Evolutionary conservation across 2,113 vertebrate species (phyloP).

Genomic region (Grantiella picta): DNA sequence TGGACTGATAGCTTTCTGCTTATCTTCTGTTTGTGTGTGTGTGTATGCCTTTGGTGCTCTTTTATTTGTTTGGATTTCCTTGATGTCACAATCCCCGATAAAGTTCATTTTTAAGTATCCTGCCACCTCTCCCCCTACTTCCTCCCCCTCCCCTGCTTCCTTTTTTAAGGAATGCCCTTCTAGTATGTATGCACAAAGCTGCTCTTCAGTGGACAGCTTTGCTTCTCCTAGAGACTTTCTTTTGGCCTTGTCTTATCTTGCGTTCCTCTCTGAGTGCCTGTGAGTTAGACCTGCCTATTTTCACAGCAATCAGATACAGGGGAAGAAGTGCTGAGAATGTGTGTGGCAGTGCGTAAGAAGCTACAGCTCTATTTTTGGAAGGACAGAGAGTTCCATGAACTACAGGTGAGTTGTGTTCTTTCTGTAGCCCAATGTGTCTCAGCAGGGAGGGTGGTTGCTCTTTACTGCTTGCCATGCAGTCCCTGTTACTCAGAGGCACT

Average conservation of each 20-base stretch:
- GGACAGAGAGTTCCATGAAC: slow-evolving; percentile 91
- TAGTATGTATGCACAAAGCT: neutral
- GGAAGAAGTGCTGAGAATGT: slow-evolving; percentile 90
- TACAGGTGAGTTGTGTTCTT: slow-evolving; percentile 71
- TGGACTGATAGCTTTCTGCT: neutral
- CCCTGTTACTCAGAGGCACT: neutral
- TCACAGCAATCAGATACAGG: slow-evolving; percentile 81
- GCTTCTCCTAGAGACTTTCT: neutral
- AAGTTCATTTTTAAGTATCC: neutral
- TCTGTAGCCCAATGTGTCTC: neutral
- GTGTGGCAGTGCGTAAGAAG: slow-evolving; percentile 94
- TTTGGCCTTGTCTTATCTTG: neutral
- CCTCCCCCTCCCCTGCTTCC: neutral
- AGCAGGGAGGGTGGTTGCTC: neutral
- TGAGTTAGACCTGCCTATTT: neutral
- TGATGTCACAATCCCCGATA: neutral
- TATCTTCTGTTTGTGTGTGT: neutral
- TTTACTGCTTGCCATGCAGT: neutral
- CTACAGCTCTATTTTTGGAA: slow-evolving; percentile 97
- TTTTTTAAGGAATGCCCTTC: neutral
- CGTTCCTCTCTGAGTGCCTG: neutral
- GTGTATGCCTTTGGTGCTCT: neutral
- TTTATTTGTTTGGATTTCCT: neutral
- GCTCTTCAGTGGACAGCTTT: neutral
- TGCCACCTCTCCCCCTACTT: fast-evolving